These are phyloP conservation scores for Noctilio leporinus DNA, from an alignment of 2,113 vertebrate species.

Conservation along the genomic window DNA sequence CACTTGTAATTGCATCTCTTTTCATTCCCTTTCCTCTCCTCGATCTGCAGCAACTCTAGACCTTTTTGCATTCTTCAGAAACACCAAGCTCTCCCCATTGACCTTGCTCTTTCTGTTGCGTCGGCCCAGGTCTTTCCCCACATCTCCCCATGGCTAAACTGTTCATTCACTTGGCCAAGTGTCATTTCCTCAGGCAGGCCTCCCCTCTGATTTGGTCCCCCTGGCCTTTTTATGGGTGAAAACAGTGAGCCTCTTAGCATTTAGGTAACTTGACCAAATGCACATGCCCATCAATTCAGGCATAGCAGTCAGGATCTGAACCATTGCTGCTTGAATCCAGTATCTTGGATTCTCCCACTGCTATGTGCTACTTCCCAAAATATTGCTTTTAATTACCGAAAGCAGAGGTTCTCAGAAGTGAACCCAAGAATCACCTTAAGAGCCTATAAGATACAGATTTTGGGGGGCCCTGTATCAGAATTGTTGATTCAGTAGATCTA, in stretches of 20 bases:
- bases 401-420: not conserved
- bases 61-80: not conserved
- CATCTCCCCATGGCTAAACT: not conserved
- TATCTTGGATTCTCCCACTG: not conserved
- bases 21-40: not conserved
- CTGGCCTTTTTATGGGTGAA: not conserved
- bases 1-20: not conserved
- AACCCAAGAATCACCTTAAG: not conserved
- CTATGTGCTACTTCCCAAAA: not conserved
- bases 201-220: not conserved
- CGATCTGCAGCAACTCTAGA: not conserved
- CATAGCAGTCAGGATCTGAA: not conserved
- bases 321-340: not conserved
- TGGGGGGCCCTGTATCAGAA: not conserved
- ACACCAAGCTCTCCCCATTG: not conserved
- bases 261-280: not conserved
- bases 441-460: not conserved
- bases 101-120: not conserved
- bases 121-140: not conserved
- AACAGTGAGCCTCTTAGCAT: not conserved
- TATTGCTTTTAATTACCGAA: not conserved
- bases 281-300: too few species aligned
- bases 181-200: not conserved
- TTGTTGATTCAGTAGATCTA: not conserved
- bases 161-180: not conserved